Base-by-base conservation (phyloP, 2,113 vertebrate species). In the Calyptomena viridis region DNA sequence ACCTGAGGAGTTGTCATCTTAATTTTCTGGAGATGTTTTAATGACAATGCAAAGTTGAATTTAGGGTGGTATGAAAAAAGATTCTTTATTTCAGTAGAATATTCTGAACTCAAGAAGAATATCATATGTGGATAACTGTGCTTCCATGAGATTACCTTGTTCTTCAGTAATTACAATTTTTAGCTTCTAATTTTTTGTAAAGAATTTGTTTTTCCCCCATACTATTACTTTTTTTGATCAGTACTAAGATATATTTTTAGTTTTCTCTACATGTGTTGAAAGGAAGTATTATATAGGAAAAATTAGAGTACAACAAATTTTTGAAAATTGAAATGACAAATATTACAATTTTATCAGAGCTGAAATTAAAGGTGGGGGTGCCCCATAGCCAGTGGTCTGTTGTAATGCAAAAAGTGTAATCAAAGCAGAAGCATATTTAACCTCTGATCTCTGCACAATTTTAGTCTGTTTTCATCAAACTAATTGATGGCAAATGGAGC, bases 401-500 rank as follows among this genome's bases (percentile, higher is more conserved):
- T 67, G 90, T 89, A 95, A 91, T 42, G 37, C 60, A 96, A 92
- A 77, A 96, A 86, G 62, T 83, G 40, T 96, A 96, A 97, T 98
- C 94, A 98, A 95, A 95, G 73, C 81, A 87, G 88, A 96, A 97
- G 86, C 87, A 63, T 95, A 90, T 95, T 96, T 96, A 97, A 94
- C 97, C 92, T 96, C 89, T 97, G 81, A 97, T 97, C 84, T 80
- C 80, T 93, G 71, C 44, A 77, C 35, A 91, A 77, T 28, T 89
- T 95, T 96, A 96, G 81, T 62, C 92, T 96, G 46, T 95, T 97
- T 97, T 93, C 93, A 94, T 98, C 95, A 97, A 85, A 90, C 81
- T 96, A 97, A 97, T 95, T 97, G 96, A 97, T 93, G 73, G 89
- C 90, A 98, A 96, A 96, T 94, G 96, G 95, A 95, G 35, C 80